Evolutionary conservation across 2,113 vertebrate genomes (phyloP), one percentile per base, ranked within the genome.

Genomic region (Rhizomys pruinosus): DNA sequence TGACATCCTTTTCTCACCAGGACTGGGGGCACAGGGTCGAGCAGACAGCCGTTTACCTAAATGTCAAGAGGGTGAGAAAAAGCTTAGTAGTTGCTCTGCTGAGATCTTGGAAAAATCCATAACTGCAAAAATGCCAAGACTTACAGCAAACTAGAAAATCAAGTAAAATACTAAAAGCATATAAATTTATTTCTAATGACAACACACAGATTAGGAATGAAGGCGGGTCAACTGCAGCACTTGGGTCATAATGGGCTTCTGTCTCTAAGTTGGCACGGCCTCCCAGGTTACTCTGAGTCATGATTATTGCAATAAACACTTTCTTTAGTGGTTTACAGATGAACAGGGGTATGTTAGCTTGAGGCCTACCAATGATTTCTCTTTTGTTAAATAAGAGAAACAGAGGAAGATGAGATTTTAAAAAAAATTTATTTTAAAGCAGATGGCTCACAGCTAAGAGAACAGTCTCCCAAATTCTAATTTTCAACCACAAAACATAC

Each of bases 31-130:
- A 99, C 97, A 0, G 99, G 99, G 95, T 99, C 99, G 92, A 99
- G 98, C 96, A 99, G 98, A 93, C 99, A 99, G 97, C 99, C 99
- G 0, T 99, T 99, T 37, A 99, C 99, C 99, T 99, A 55, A 34
- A 64, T 1, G 66, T 42, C 73, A 59, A 44, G 69, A 22, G 55
- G 1, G 72, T 5, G 61, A 88, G n/a, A 78, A 44, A 61, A 55
- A 8, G 9, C 1, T 90, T n/a, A 92, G 4, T 2, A 23, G 32
- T 5, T 55, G 92, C 39, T 82, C 42, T 90, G 63, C 34, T 55
- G 52, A 93, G 39, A 32, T 19, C 39, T 4, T 5, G n/a, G 39
- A 61, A 71, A 29, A 57, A 17, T 25, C 66, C 25, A 15, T 0
- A 63, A 22, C 47, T 9, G 44, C 47, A 79, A 72, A 78, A 61